These are phyloP conservation scores for Proteles cristata DNA, from an alignment of 2,113 vertebrate genomes.

Conservation along the genomic window DNA sequence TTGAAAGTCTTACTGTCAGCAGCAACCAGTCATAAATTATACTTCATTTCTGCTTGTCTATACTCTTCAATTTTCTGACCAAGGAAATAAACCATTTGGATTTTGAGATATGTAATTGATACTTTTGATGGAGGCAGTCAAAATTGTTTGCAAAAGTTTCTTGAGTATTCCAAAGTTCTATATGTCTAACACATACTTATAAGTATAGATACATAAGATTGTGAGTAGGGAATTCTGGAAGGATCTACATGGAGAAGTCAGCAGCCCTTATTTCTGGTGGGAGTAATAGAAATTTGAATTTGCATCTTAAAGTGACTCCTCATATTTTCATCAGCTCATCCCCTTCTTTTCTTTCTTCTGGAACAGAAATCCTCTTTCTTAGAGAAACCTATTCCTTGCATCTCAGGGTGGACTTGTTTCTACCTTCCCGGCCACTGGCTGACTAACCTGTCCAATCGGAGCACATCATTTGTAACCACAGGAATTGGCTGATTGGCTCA, in stretches of 20 bases:
- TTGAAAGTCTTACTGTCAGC: not conserved
- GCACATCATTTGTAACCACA: not conserved
- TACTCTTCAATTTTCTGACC: not conserved
- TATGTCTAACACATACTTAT: not conserved
- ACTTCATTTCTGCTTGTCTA: not conserved
- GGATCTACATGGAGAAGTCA: not conserved
- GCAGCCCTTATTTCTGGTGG: not conserved
- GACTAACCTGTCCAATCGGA: not conserved
- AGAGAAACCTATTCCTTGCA: not conserved
- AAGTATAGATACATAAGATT: not conserved
- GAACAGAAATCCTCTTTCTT: not conserved
- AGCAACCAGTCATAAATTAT: not conserved
- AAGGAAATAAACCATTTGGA: not conserved
- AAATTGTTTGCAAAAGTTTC: not conserved
- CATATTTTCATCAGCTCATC: not conserved
- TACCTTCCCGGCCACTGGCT: not conserved
- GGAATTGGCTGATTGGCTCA: not conserved
- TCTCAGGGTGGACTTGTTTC: not conserved
- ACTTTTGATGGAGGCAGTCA: not conserved
- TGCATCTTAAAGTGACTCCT: not conserved
- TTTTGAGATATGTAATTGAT: not conserved
- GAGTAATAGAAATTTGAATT: not conserved
- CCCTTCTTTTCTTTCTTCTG: not conserved
- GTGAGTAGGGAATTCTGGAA: not conserved
- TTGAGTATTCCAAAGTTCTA: not conserved